Conservation (phyloP, 37 sponge, comb jelly and placozoan species). For the Amphimedon queenslandica region DNA sequence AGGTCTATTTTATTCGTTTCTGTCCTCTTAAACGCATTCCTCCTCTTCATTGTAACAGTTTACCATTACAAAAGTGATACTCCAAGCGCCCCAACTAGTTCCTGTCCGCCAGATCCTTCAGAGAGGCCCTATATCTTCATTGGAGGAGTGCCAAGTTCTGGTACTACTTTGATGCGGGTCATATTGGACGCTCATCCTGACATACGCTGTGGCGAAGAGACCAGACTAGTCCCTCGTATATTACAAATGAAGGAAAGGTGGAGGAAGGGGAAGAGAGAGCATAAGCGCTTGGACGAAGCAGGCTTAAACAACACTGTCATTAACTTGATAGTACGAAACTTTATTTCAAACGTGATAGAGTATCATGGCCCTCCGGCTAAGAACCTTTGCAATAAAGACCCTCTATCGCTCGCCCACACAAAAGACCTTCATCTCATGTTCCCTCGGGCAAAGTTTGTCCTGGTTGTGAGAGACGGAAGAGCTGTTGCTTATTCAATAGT, state of each 20-base stretch:
- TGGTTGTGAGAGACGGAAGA: constrained; percentile 85
- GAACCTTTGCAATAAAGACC: constrained; percentile 87
- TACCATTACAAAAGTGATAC: too few species aligned
- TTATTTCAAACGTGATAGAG: constrained; percentile 59
- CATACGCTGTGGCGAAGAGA: constrained; percentile 90
- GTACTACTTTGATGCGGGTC: constrained; percentile 83
- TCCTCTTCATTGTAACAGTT: too few species aligned
- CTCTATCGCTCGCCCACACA: constrained; percentile 67
- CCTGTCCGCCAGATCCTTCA: too few species aligned
- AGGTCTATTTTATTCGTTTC: too few species aligned
- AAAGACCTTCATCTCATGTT: constrained; percentile 44
- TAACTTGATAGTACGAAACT: constrained; percentile 46
- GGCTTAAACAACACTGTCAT: constrained; percentile 48
- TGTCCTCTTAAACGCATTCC: too few species aligned
- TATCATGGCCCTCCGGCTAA: constrained; percentile 56
- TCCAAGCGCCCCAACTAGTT: too few species aligned
- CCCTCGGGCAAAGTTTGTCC: constrained; percentile 76
- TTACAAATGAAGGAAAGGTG: constrained; percentile 52
- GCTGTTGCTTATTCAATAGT: constrained; percentile 88
- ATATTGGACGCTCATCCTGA: constrained; percentile 92
- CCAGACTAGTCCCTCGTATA: constrained; percentile 75
- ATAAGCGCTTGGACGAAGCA: constrained; percentile 48
- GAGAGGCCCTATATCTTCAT: constrained; percentile 61
- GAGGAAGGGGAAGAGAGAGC: constrained; percentile 40
- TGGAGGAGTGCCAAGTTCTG: constrained; percentile 86